A percentile compares a stretch with the other conserved stretches of the same genome.
phyloP scores from a whole-genome alignment of 2,113 vertebrate species.

The Ochotona princeps region DNA sequence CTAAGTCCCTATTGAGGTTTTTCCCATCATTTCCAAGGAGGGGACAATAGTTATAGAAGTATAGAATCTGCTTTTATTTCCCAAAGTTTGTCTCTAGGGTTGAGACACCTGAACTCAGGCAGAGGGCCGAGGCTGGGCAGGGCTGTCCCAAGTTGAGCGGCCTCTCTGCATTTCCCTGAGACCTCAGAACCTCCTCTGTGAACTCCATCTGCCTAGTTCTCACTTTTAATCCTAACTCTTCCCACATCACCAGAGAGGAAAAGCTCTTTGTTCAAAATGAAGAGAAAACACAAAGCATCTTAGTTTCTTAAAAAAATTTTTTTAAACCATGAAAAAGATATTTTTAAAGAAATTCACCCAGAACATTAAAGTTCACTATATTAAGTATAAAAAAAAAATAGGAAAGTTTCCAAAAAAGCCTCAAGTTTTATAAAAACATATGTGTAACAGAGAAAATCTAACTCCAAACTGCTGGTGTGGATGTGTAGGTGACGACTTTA shows the following conservation, averaged over 20 bases:
- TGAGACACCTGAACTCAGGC: constrained; percentile 77
- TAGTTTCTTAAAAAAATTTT: constrained; percentile 82
- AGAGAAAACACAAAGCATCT: constrained; percentile 86
- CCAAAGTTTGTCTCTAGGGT: constrained; percentile 69
- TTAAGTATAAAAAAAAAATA: constrained; percentile 81
- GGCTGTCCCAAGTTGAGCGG: constrained; percentile 35
- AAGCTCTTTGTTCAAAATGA: constrained; percentile 76
- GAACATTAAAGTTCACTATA: constrained; percentile 83
- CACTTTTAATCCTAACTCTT: constrained; percentile 57
- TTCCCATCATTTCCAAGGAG: constrained; percentile 42
- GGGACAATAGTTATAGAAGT: constrained; percentile 64
- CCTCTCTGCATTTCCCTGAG: constrained; percentile 74
- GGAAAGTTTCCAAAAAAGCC: background rate
- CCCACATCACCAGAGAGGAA: constrained; percentile 63
- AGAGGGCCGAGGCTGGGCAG: constrained; percentile 63
- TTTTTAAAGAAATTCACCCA: constrained; percentile 79
- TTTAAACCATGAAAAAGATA: constrained; percentile 80
- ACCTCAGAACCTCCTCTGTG: constrained; percentile 72
- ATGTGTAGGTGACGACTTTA: constrained; percentile 61
- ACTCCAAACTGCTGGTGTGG: background rate
- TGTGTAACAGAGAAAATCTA: background rate
- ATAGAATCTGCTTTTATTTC: constrained; percentile 74
- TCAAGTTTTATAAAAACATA: background rate
- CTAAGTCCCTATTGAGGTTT: constrained; percentile 62
- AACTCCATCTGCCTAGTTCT: constrained; percentile 82